phyloP scores from a whole-genome alignment of 2,113 vertebrate species.

The Pogonocichla stellata region DNA sequence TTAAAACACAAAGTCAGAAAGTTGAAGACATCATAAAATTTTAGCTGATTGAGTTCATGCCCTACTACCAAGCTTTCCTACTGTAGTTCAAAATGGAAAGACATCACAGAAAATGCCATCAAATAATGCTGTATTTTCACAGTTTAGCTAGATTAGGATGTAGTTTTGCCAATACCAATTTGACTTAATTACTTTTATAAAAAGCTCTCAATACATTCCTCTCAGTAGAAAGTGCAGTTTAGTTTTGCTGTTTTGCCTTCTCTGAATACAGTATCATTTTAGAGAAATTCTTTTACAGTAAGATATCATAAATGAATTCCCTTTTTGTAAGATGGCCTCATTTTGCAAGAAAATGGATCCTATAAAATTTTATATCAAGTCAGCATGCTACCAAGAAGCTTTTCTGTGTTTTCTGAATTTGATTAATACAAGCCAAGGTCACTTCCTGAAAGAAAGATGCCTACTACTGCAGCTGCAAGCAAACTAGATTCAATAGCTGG shows the following conservation, averaged over 20 bases:
- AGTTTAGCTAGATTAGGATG: neutral
- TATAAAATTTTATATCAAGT: slow-evolving; percentile 78
- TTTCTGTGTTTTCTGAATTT: slow-evolving; percentile 80
- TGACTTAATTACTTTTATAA: neutral
- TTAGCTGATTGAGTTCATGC: neutral
- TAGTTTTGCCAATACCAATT: neutral
- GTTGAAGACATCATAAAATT: neutral
- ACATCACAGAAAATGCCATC: neutral
- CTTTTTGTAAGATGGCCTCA: slow-evolving; percentile 66
- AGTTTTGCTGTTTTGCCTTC: neutral
- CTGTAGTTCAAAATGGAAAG: neutral
- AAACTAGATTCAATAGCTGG: slow-evolving; percentile 48
- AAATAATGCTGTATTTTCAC: neutral
- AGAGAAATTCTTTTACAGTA: slow-evolving; percentile 27
- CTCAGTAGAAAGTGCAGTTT: neutral
- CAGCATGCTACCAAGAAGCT: slow-evolving; percentile 78
- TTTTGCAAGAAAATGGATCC: slow-evolving; percentile 74
- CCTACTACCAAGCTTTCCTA: neutral
- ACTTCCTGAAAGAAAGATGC: slow-evolving; percentile 81
- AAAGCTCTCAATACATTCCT: neutral
- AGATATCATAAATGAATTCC: slow-evolving; percentile 27
- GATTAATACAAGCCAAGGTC: slow-evolving; percentile 82
- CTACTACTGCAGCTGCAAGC: slow-evolving; percentile 76
- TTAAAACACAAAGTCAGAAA: slow-evolving; percentile 18
- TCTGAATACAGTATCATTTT: neutral